Conservation (phyloP, 2,888 invertebrate genomes). For the Himalopsyche japonica region DNA sequence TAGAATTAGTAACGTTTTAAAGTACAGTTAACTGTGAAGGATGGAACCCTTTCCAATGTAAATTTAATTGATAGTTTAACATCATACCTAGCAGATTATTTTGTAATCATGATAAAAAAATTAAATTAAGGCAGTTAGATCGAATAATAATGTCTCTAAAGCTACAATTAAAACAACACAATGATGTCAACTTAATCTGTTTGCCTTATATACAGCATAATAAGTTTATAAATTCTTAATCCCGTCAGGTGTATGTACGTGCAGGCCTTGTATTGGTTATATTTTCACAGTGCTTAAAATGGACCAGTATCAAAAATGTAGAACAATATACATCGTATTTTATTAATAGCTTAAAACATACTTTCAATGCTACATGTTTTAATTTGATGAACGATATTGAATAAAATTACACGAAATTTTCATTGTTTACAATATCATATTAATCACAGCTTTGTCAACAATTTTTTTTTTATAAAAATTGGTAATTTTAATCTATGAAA, state of each 20-base stretch:
- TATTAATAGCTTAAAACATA: no score
- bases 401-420: no score
- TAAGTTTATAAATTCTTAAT: constrained; percentile 34
- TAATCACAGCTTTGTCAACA: no score
- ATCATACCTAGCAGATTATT: neutral
- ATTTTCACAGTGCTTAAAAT: neutral
- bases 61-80: neutral
- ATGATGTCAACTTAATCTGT: constrained; percentile 28
- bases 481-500: no score
- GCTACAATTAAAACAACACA: constrained; percentile 17
- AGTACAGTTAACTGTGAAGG: no score
- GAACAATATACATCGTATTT: no score
- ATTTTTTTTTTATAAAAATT: no score
- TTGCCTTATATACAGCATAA: constrained; percentile 19
- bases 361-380: no score
- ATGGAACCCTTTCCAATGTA: no score
- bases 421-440: no score
- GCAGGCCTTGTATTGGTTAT: neutral
- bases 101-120: neutral
- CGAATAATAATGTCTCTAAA: neutral
- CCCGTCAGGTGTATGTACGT: constrained; percentile 2
- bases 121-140: neutral
- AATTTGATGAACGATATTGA: no score
- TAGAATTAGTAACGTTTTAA: no score
- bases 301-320: neutral